phyloP scores from a whole-genome alignment of 2,888 invertebrate genomes.

The Tinea semifulvella region DNA sequence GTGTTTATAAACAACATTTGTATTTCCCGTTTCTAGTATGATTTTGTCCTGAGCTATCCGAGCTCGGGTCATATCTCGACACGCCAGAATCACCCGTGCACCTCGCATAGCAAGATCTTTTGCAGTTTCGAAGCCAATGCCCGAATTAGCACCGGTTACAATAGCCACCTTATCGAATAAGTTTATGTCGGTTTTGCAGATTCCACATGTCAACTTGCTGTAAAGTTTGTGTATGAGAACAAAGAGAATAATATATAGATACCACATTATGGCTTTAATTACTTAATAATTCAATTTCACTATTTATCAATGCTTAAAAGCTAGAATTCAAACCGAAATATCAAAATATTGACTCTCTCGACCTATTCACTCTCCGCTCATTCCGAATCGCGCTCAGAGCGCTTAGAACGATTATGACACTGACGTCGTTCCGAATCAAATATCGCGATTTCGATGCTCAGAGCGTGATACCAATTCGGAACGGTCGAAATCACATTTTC shows the following conservation, averaged over 20 bases:
- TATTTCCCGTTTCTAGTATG: constrained; percentile 69
- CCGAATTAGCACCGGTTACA: constrained; percentile 38
- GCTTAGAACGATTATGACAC: too few relatives aligned
- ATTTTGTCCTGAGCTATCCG: constrained; percentile 64
- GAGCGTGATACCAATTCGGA: too few relatives aligned
- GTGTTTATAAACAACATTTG: constrained; percentile 70
- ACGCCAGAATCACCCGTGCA: constrained; percentile 62
- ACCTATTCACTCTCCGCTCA: too few relatives aligned
- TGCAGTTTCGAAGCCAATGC: constrained; percentile 39
- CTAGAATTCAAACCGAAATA: too few relatives aligned
- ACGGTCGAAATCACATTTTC: too few relatives aligned
- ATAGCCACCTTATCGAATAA: constrained; percentile 36
- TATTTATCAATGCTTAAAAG: too few relatives aligned
- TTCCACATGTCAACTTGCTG: constrained; percentile 24
- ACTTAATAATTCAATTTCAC: too few relatives aligned
- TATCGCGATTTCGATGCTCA: too few relatives aligned
- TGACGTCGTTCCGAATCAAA: too few relatives aligned
- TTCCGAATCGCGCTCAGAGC: too few relatives aligned
- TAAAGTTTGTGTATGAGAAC: constrained; percentile 14
- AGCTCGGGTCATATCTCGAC: constrained; percentile 41
- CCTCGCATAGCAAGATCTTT: constrained; percentile 49
- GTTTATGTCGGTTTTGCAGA: constrained; percentile 23
- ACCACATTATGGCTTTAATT: constrained; percentile 15
- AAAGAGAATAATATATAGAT: constrained; percentile 6
- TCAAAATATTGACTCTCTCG: too few relatives aligned